Evolutionary conservation across 2,797 vertebrate genomes (phyloP).

Genomic region (Aythya fuligula): DNA sequence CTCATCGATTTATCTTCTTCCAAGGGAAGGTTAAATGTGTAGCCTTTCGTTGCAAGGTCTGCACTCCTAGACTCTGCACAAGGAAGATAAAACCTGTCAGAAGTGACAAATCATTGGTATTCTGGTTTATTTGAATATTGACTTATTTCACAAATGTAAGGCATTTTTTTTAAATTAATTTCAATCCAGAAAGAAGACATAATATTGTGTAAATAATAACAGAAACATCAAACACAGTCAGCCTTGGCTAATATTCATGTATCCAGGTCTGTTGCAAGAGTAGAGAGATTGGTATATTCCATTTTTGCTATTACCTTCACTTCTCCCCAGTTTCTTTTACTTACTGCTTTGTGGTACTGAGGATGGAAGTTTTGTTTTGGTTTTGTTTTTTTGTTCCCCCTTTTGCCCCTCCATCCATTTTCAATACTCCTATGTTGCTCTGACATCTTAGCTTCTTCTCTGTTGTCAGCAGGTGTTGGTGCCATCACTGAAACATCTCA

Average conservation of each 20-base stretch:
- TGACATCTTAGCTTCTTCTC: neutral
- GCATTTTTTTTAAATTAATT: neutral
- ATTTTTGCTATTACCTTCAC: neutral
- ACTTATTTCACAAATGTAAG: neutral
- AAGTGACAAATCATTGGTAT: neutral
- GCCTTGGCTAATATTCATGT: neutral
- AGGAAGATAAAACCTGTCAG: slow-evolving; percentile 15
- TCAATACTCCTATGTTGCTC: neutral
- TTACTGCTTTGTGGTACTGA: neutral
- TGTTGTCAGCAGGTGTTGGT: neutral
- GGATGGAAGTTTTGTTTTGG: neutral
- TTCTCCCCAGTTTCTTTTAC: neutral
- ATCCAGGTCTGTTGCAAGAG: neutral
- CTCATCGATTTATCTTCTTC: neutral
- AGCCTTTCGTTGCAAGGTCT: neutral
- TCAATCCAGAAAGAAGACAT: neutral
- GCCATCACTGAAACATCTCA: neutral
- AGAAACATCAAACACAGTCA: neutral
- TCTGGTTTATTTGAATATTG: slow-evolving; percentile 7
- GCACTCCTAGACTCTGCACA: neutral
- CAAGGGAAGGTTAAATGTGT: neutral
- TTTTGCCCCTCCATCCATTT: neutral
- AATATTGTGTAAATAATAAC: neutral
- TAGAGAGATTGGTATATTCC: neutral
- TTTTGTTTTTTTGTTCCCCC: neutral